Evolutionary conservation across 2,888 invertebrate species (phyloP).

Genomic region (Athalia circularis): DNA sequence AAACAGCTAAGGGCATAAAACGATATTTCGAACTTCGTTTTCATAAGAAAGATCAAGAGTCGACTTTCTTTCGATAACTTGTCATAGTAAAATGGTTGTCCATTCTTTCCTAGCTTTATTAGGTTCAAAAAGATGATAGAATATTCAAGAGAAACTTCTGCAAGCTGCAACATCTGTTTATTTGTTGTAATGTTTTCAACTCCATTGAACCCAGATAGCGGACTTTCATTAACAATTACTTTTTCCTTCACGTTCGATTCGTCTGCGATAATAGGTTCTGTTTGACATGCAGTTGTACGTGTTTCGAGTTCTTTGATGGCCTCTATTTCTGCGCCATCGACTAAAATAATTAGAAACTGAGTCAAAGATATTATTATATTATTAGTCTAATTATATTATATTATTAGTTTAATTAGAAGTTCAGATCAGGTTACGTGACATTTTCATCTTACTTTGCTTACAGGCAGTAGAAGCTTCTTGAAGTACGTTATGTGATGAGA

Average conservation of each 20-base stretch:
- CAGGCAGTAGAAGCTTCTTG: not conserved
- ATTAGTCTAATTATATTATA: too few species aligned
- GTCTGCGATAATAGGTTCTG: too few species aligned
- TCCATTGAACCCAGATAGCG: slow-evolving; percentile 49
- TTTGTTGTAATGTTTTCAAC: slow-evolving; percentile 49
- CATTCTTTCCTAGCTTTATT: slow-evolving; percentile 45
- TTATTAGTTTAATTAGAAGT: too few species aligned
- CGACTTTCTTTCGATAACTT: slow-evolving; percentile 50
- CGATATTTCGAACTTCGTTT: slow-evolving; percentile 55
- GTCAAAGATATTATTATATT: too few species aligned
- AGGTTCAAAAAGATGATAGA: not conserved
- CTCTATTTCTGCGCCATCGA: too few species aligned
- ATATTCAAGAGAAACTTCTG: slow-evolving; percentile 8
- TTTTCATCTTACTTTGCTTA: not conserved
- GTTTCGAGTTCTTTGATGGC: too few species aligned
- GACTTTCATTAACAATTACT: slow-evolving; percentile 26
- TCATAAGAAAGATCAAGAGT: slow-evolving; percentile 54
- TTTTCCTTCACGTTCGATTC: slow-evolving; percentile 10
- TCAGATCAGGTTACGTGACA: too few species aligned
- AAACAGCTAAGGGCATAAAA: slow-evolving; percentile 52
- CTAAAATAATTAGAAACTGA: too few species aligned
- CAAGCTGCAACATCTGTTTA: slow-evolving; percentile 47
- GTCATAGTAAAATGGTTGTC: slow-evolving; percentile 42
- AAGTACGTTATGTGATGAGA: not conserved
- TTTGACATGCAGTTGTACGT: too few species aligned